Conservation (phyloP, 2,797 vertebrate species). For the Enteromius viviparus region DNA sequence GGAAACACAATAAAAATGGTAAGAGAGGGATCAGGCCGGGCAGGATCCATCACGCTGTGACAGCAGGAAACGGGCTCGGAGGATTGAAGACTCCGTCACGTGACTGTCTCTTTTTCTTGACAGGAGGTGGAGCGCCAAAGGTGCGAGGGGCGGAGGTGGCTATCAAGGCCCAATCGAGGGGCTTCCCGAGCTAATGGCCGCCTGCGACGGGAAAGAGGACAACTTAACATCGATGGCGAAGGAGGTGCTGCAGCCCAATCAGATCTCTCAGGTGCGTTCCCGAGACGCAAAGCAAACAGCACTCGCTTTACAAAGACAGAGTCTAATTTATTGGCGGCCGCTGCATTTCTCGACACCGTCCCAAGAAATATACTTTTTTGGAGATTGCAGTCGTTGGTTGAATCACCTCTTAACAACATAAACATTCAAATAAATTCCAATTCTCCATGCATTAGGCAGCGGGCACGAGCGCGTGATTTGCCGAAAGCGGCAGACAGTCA, state of each 20-base stretch:
- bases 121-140: slow-evolving; percentile 83
- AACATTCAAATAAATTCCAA: slow-evolving; percentile 32
- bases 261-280: slow-evolving; percentile 85
- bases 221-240: slow-evolving; percentile 82
- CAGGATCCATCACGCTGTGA: slow-evolving; percentile 44
- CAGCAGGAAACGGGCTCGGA: slow-evolving; percentile 39
- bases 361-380: neutral
- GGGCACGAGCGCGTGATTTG: slow-evolving; percentile 74
- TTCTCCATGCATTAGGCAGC: slow-evolving; percentile 53
- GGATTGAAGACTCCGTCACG: slow-evolving; percentile 30
- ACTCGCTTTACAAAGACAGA: neutral
- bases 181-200: slow-evolving; percentile 91
- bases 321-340: neutral
- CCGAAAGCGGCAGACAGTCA: slow-evolving; percentile 50
- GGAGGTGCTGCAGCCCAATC: slow-evolving; percentile 77
- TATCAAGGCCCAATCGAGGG: slow-evolving; percentile 83
- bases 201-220: slow-evolving; percentile 85
- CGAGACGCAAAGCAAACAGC: neutral
- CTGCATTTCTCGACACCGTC: neutral
- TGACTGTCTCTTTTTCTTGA: slow-evolving; percentile 43
- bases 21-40: slow-evolving; percentile 57
- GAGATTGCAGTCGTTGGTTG: neutral
- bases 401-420: slow-evolving; percentile 25
- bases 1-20: slow-evolving; percentile 66
- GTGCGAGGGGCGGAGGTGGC: slow-evolving; percentile 64